phyloP scores from a whole-genome alignment of 2,888 invertebrate genomes.

The Drosophila glabriapex region DNA sequence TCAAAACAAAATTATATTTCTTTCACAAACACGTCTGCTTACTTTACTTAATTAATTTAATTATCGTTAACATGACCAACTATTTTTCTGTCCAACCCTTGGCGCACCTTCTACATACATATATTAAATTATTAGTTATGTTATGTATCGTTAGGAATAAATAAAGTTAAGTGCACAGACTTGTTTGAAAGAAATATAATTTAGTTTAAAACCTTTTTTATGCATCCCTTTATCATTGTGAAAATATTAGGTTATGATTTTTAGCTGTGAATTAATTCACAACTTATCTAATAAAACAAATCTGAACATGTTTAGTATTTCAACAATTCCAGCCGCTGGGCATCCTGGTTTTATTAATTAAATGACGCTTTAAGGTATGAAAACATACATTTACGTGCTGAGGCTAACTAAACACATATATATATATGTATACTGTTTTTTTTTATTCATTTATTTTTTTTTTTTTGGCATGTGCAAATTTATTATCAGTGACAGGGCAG shows the following conservation, averaged over 20 bases:
- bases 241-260: not conserved
- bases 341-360: slow-evolving; percentile 67
- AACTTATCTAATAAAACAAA: slow-evolving; percentile 30
- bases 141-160: not conserved
- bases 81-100: too few species aligned
- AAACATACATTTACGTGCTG: slow-evolving; percentile 53
- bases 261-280: not conserved
- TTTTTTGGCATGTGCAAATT: slow-evolving; percentile 53
- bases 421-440: not conserved
- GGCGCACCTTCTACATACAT: too few species aligned
- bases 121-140: too few species aligned
- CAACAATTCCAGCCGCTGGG: slow-evolving; percentile 29
- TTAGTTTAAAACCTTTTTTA: not conserved
- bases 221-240: not conserved
- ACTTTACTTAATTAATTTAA: not conserved
- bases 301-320: slow-evolving; percentile 24
- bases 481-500: slow-evolving; percentile 78
- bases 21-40: not conserved
- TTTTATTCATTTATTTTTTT: not conserved
- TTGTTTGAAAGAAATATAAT: not conserved
- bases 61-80: not conserved
- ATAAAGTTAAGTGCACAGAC: not conserved
- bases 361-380: slow-evolving; percentile 63
- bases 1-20: not conserved
- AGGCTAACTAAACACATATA: slow-evolving; percentile 30